A percentile compares a stretch with the other conserved stretches of the same genome.
Evolutionary conservation across 1,140 invertebrate genomes (phyloP).

Genomic region (Periplaneta americana): DNA sequence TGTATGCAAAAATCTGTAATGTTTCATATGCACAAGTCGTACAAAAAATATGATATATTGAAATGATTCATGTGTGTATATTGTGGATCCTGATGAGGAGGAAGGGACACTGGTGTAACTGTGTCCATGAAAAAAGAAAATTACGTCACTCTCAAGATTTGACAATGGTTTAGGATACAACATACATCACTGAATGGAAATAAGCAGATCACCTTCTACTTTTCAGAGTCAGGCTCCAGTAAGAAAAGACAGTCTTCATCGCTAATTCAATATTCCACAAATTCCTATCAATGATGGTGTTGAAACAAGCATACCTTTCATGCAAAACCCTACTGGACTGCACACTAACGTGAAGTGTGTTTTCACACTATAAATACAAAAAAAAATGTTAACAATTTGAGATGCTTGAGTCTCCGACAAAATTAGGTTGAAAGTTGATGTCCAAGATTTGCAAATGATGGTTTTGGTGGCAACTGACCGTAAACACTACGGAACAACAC

Average conservation of each 20-base stretch:
- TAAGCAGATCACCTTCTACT: background rate
- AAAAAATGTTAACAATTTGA: background rate
- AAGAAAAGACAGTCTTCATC: background rate
- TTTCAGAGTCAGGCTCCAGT: background rate
- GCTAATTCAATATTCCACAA: background rate
- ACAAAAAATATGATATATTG: background rate
- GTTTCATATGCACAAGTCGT: background rate
- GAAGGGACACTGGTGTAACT: background rate
- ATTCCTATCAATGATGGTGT: background rate
- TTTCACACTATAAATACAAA: conserved; percentile 2
- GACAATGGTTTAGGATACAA: background rate
- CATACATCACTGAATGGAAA: background rate
- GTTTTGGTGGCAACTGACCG: conserved; percentile 12
- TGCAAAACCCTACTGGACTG: background rate
- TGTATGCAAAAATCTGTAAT: background rate
- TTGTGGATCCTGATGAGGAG: background rate
- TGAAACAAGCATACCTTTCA: background rate
- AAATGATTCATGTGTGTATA: background rate
- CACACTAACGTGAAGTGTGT: background rate
- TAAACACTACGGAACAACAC: conserved; percentile 22
- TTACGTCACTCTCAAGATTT: no score
- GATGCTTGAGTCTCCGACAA: background rate
- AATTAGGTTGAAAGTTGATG: conserved; percentile 3
- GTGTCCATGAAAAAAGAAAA: background rate
- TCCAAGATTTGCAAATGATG: background rate